Conservation (phyloP, 2,888 invertebrate species). For the Cremastinae sp. region DNA sequence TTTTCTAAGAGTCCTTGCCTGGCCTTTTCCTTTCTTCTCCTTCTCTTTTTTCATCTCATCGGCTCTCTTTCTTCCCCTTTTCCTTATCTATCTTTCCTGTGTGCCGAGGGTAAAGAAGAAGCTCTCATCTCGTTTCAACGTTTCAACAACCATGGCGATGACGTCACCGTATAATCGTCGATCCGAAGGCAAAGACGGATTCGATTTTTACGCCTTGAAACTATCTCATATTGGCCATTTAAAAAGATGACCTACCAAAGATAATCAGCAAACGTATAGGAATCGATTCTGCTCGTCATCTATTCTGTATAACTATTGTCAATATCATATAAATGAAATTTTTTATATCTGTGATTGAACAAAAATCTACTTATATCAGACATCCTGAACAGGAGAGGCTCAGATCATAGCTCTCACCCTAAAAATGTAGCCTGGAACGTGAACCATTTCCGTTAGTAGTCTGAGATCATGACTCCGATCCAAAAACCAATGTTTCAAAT, state of each 20-base stretch:
- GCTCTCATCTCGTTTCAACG: constrained; percentile 37
- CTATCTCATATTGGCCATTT: constrained; percentile 36
- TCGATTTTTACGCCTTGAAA: constrained; percentile 30
- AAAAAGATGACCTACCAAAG: no score
- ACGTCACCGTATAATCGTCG: constrained; percentile 1
- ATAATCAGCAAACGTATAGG: no score
- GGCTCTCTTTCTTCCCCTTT: constrained; percentile 31
- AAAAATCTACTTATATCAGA: no score
- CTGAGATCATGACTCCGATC: no score
- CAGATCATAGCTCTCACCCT: no score
- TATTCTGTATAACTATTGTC: no score
- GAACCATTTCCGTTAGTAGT: no score
- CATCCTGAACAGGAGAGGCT: no score
- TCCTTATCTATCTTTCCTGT: constrained; percentile 18
- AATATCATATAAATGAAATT: constrained; percentile 51
- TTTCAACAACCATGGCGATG: constrained; percentile 28
- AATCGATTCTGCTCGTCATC: no score
- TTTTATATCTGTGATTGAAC: no score
- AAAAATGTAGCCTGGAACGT: no score
- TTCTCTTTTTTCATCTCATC: constrained; percentile 71
- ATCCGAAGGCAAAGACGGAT: constrained; percentile 31
- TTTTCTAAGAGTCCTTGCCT: constrained; percentile 66
- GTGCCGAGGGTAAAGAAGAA: constrained; percentile 36
- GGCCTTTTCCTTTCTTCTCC: background rate
- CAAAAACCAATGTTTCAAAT: no score